Evolutionary conservation across 2,797 vertebrate species (phyloP).

Genomic region (Mormyrops boulengeri): DNA sequence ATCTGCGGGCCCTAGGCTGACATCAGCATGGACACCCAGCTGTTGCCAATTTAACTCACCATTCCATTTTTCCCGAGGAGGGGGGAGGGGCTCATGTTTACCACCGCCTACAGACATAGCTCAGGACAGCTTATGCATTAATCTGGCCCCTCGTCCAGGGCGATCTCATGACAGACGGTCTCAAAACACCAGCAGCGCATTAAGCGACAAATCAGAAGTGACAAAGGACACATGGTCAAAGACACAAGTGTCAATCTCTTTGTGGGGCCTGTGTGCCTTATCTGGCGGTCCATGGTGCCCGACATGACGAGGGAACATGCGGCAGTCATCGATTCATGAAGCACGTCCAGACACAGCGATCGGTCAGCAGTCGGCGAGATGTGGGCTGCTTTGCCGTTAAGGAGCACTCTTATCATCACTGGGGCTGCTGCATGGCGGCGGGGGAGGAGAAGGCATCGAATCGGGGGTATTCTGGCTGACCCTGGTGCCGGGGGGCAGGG

Average conservation of each 20-base stretch:
- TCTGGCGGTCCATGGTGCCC: neutral
- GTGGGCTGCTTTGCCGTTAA: neutral
- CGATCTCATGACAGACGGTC: neutral
- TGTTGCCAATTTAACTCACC: neutral
- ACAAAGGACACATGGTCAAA: neutral
- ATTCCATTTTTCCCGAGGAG: neutral
- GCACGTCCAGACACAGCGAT: neutral
- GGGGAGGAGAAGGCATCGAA: neutral
- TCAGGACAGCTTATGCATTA: neutral
- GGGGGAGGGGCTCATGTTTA: neutral
- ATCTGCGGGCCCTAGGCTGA: neutral
- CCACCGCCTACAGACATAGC: neutral
- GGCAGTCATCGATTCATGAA: neutral
- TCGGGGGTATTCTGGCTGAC: neutral
- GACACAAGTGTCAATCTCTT: neutral
- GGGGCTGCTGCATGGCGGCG: neutral
- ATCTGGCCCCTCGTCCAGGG: neutral
- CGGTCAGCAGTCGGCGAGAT: neutral
- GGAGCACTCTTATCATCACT: neutral
- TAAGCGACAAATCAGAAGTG: neutral
- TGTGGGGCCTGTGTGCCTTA: neutral
- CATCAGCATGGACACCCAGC: neutral
- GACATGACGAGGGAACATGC: neutral
- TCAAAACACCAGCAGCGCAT: neutral
- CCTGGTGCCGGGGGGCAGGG: neutral